Base-by-base conservation (phyloP, 1,140 invertebrate genomes). In the Eupristina koningsbergeri region DNA sequence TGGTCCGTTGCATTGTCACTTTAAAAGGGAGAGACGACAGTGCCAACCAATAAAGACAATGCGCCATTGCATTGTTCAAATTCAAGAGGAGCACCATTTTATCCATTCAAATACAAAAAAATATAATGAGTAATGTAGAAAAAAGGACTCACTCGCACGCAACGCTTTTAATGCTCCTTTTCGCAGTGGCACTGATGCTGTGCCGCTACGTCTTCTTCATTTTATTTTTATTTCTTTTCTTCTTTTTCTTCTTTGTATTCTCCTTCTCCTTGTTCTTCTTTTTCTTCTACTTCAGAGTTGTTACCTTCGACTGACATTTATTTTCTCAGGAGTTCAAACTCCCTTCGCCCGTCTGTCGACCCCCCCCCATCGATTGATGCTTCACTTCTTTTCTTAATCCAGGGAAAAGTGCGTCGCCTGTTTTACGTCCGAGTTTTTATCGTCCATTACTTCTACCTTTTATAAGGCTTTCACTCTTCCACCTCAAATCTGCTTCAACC, bases 41-140 rank as follows among this genome's bases (percentile, higher is more conserved):
- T 22, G 39, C 31, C 41, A 67, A 71, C 78, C 83, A 84, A 84
- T 84, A 84, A 80, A 76, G 83, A 80, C 83, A 84, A 84, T 84
- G 83, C 76, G 67, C 53, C 6, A 5, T 8, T 31, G 77, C 83
- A 84, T 84, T 84, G 83, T 84, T 84, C 53, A 61, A 80, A 80
- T 80, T 80, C 77, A n/a, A n/a, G 77, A 73, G 73, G 36, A 39
- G 77, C 61, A 26, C 61, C 58, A 50, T 77, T 77, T 77, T 77
- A 77, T 50, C 45, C 67, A 22, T 75, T 39, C 67, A 61, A 45
- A 76, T 76, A 76, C 73, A 73, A 73, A 83, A n/a, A n/a, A 71
- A 83, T 58, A 76, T 73, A 81, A 50, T 39, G 17, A 67, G 26
- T 39, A 47, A 69, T 58, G 79, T 67, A 45, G 73, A 50, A n/a